Percentiles rank a stretch among this genome's conserved stretches.
These are phyloP conservation scores for Drosophila parvula DNA, from an alignment of 1,140 invertebrate species.

Conservation along the genomic window DNA sequence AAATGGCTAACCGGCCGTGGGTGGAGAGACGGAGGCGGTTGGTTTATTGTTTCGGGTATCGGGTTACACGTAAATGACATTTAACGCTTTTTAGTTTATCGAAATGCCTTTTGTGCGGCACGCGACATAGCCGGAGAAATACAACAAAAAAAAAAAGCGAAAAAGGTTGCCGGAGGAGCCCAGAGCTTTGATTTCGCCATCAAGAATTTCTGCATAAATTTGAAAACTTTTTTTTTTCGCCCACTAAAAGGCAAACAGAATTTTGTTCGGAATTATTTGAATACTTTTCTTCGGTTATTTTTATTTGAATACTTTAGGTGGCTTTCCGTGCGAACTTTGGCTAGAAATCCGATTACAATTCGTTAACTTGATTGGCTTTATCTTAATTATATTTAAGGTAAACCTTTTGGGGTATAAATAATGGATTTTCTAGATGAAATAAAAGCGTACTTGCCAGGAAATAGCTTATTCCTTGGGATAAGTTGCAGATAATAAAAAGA, in stretches of 20 bases:
- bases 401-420: not conserved
- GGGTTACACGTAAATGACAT: conserved; percentile 78
- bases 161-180: conserved; percentile 52
- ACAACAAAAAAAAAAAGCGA: conserved; percentile 56
- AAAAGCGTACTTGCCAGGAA: not conserved
- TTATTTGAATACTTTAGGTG: conserved; percentile 26
- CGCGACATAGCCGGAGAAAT: conserved; percentile 45
- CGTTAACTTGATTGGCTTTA: not conserved
- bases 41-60: conserved; percentile 50
- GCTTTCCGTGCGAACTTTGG: conserved; percentile 14
- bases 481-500: not conserved
- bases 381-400: conserved; percentile 20
- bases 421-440: not conserved
- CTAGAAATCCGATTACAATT: conserved; percentile 13
- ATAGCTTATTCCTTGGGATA: not conserved
- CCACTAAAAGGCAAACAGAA: conserved; percentile 24
- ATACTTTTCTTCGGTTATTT: conserved; percentile 24
- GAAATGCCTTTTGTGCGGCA: conserved; percentile 67
- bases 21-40: conserved; percentile 1
- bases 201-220: conserved; percentile 71
- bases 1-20: conserved; percentile 62
- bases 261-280: conserved; percentile 37
- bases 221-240: conserved; percentile 36
- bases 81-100: conserved; percentile 81
- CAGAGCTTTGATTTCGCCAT: conserved; percentile 35